These are phyloP conservation scores for Xenopus petersii DNA, from an alignment of 2,797 vertebrate genomes.

Conservation along the genomic window DNA sequence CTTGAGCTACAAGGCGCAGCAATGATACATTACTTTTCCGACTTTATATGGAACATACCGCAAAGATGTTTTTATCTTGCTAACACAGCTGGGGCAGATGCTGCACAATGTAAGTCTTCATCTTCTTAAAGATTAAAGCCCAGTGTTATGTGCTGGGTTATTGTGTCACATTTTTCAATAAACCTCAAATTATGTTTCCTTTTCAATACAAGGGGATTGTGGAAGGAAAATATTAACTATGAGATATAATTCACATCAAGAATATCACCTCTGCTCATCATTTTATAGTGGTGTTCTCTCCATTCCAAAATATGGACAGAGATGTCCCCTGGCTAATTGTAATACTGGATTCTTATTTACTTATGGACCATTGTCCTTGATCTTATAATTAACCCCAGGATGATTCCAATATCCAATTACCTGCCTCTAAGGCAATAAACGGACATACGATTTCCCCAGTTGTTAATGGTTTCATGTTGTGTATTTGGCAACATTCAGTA, in stretches of 20 bases:
- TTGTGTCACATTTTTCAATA: constrained; percentile 37
- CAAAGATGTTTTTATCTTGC: constrained; percentile 31
- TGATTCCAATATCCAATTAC: background rate
- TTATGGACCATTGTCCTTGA: background rate
- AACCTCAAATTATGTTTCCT: constrained; percentile 32
- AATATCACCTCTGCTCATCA: constrained; percentile 11
- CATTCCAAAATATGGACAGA: background rate
- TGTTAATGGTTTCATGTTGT: too few relatives aligned
- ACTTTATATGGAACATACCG: constrained; percentile 20
- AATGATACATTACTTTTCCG: constrained; percentile 31
- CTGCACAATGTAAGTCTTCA: constrained; percentile 29
- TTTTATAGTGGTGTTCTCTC: constrained; percentile 1
- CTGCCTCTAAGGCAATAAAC: background rate
- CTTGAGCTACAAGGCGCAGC: constrained; percentile 22
- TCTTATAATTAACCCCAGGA: background rate
- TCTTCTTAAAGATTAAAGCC: constrained; percentile 31
- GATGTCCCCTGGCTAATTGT: background rate
- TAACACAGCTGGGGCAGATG: constrained; percentile 27
- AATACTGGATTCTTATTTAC: constrained; percentile 11
- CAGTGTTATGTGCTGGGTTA: constrained; percentile 20
- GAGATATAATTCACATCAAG: constrained; percentile 28
- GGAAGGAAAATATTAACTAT: constrained; percentile 28
- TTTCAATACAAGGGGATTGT: constrained; percentile 18
- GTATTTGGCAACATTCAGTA: too few relatives aligned
- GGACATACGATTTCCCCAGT: too few relatives aligned